Percentiles rank a stretch among this genome's conserved stretches.
phyloP scores from a whole-genome alignment of 1,140 invertebrate genomes.

The Thereuonema tuberculata region DNA sequence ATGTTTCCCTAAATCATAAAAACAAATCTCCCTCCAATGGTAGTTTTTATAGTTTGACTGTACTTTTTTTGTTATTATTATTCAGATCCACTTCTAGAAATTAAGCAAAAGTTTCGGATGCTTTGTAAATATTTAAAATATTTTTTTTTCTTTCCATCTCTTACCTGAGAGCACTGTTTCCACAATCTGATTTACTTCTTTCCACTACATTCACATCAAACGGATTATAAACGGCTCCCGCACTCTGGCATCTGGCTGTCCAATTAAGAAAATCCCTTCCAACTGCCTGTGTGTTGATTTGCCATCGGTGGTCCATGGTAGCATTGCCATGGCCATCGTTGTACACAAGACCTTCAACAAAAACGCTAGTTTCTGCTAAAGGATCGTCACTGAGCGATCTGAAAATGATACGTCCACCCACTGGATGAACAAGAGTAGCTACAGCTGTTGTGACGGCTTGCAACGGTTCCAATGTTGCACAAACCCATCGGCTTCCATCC shows the following conservation, averaged over 20 bases:
- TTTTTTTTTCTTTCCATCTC: no score
- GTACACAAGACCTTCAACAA: conserved; percentile 55
- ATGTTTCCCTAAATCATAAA: no score
- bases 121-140: no score
- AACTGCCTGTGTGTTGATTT: conserved; percentile 42
- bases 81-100: no score
- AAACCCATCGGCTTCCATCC: conserved; percentile 34
- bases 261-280: conserved; percentile 85
- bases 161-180: conserved; percentile 28
- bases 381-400: conserved; percentile 63
- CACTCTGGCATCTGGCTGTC: conserved; percentile 64
- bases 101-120: no score
- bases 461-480: conserved; percentile 31
- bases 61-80: no score
- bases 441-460: conserved; percentile 29
- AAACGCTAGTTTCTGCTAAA: conserved; percentile 57
- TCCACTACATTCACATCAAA: conserved; percentile 41
- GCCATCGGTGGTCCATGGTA: conserved; percentile 47
- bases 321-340: conserved; percentile 47
- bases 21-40: no score
- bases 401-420: conserved; percentile 72
- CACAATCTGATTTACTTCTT: conserved; percentile 28
- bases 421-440: conserved; percentile 52
- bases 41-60: no score
- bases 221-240: conserved; percentile 66